Evolutionary conservation across 2,888 invertebrate species (phyloP).

Genomic region (Thereva unica): DNA sequence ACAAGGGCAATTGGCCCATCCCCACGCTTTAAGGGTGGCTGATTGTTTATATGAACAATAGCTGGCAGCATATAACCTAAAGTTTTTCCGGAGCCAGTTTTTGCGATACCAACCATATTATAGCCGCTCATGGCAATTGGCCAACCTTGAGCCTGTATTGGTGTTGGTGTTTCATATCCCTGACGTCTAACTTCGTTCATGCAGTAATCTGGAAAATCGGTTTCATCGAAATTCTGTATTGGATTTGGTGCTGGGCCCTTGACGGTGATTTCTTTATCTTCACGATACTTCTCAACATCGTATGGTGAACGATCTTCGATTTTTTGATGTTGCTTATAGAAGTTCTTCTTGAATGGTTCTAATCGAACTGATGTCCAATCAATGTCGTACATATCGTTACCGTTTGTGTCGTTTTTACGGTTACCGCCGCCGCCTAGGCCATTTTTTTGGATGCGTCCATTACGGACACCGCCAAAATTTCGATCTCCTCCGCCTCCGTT

Average conservation of each 20-base stretch:
- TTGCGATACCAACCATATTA: slow-evolving; percentile 85
- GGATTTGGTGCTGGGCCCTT: slow-evolving; percentile 77
- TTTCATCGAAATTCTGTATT: slow-evolving; percentile 78
- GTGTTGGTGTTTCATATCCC: slow-evolving; percentile 77
- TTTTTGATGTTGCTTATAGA: slow-evolving; percentile 75
- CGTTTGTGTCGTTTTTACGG: slow-evolving; percentile 85
- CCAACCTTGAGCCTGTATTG: slow-evolving; percentile 88
- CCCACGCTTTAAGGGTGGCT: slow-evolving; percentile 72
- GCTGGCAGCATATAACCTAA: slow-evolving; percentile 81
- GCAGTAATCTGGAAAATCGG: slow-evolving; percentile 76
- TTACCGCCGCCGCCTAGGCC: slow-evolving; percentile 95
- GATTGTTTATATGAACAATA: slow-evolving; percentile 85
- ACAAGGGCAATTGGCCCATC: slow-evolving; percentile 85
- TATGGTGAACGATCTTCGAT: slow-evolving; percentile 67
- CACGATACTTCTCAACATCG: slow-evolving; percentile 73
- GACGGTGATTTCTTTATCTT: slow-evolving; percentile 73
- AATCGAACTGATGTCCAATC: slow-evolving; percentile 63
- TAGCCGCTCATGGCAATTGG: slow-evolving; percentile 83
- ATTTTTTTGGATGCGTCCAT: slow-evolving; percentile 69
- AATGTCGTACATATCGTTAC: slow-evolving; percentile 82
- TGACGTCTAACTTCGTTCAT: slow-evolving; percentile 66
- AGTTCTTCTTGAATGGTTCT: slow-evolving; percentile 81
- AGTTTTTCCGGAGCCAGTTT: slow-evolving; percentile 81
- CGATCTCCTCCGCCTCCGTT: slow-evolving; percentile 88
- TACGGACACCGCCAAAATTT: slow-evolving; percentile 67